phyloP scores from a whole-genome alignment of 1,140 invertebrate species.

The Tetraneura akinire region DNA sequence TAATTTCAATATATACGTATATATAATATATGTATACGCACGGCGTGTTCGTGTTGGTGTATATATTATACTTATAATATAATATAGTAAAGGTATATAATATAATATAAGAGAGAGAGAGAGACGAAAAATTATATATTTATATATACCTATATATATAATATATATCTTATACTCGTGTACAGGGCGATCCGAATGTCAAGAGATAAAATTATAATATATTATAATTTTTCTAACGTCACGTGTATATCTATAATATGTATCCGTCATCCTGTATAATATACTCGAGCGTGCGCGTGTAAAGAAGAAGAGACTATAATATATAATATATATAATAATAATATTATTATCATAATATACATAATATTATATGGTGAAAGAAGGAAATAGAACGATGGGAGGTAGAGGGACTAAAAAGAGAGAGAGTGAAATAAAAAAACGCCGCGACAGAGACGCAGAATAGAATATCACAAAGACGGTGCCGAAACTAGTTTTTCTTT shows the following conservation, averaged over 20 bases:
- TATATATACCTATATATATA: constrained; percentile 7
- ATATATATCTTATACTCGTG: neutral
- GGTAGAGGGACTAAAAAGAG: neutral
- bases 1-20: constrained; percentile 51
- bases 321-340: no score
- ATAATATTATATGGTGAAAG: neutral
- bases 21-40: no score
- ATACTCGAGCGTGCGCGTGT: neutral
- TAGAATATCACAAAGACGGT: constrained; percentile 32
- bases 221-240: no score
- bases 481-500: constrained; percentile 51
- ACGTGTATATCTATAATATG: constrained; percentile 26
- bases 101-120: neutral
- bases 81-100: no score
- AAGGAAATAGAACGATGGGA: neutral
- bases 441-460: neutral
- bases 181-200: no score
- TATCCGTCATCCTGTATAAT: no score
- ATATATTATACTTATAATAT: no score
- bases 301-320: neutral
- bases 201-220: no score
- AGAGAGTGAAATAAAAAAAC: neutral
- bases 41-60: neutral
- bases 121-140: neutral
- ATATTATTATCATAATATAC: no score